Evolutionary conservation across 2,888 invertebrate species (phyloP).

Genomic region (Dicycla oo): DNA sequence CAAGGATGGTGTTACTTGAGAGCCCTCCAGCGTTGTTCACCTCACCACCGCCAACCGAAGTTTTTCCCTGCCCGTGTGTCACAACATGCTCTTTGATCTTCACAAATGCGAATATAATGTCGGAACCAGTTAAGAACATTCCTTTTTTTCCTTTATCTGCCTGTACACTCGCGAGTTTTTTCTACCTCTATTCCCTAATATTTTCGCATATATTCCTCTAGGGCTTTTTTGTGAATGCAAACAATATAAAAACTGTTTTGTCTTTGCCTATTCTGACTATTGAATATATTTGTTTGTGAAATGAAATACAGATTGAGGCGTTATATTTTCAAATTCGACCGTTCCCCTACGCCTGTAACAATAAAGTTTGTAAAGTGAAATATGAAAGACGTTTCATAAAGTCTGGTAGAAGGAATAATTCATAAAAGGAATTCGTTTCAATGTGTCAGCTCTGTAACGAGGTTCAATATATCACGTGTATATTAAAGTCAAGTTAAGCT

Average conservation of each 20-base stretch:
- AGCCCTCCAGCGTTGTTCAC: conserved; percentile 84
- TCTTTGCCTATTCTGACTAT: conserved; percentile 78
- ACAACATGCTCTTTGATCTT: conserved; percentile 89
- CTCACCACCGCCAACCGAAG: conserved; percentile 78
- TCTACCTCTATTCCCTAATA: conserved; percentile 67
- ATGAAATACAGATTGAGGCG: conserved; percentile 76
- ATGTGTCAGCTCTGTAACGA: conserved; percentile 77
- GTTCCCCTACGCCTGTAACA: conserved; percentile 60
- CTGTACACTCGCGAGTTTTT: conserved; percentile 77
- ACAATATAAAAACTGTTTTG: conserved; percentile 81
- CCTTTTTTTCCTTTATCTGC: conserved; percentile 81
- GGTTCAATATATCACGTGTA: conserved; percentile 80
- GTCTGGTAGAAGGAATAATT: conserved; percentile 71
- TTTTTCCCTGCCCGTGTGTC: conserved; percentile 84
- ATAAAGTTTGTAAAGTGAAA: conserved; percentile 66
- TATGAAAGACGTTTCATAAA: conserved; percentile 67
- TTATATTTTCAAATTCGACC: conserved; percentile 73
- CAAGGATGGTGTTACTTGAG: conserved; percentile 85
- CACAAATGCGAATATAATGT: conserved; percentile 89
- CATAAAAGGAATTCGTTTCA: conserved; percentile 76
- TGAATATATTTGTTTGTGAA: conserved; percentile 80
- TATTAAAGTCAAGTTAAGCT: conserved; percentile 85
- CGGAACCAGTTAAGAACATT: conserved; percentile 85
- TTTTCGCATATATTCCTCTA: conserved; percentile 77
- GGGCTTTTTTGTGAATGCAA: conserved; percentile 75